These are phyloP conservation scores for Lepidocolaptes lacrymiger DNA, from an alignment of 2,797 vertebrate species.

Conservation along the genomic window DNA sequence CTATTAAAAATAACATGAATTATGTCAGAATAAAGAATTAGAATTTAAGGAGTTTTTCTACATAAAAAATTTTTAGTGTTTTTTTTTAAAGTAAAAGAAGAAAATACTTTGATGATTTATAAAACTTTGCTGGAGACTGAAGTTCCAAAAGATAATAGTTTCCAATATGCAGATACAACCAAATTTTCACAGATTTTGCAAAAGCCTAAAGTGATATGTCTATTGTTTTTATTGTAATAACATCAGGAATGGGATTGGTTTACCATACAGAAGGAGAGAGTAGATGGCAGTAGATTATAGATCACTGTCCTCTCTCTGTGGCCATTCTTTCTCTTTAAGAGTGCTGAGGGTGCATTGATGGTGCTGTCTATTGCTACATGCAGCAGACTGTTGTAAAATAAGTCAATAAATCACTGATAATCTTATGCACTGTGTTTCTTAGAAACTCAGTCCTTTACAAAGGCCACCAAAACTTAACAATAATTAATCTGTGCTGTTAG, in stretches of 20 bases:
- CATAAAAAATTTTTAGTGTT: neutral
- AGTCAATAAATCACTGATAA: neutral
- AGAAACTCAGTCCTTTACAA: neutral
- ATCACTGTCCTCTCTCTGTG: neutral
- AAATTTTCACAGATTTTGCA: neutral
- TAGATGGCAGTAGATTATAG: neutral
- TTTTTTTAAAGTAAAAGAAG: neutral
- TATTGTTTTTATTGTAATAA: neutral
- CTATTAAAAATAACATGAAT: neutral
- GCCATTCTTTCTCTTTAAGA: neutral
- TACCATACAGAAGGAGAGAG: neutral
- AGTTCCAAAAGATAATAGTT: neutral
- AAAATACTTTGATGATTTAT: neutral
- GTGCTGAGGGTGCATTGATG: neutral
- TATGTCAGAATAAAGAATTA: neutral
- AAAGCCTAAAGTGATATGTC: neutral
- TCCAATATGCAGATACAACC: neutral
- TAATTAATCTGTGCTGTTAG: neutral
- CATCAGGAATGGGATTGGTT: neutral
- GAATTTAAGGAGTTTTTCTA: neutral
- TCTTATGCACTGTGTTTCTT: neutral
- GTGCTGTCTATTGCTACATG: neutral
- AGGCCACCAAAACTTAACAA: neutral
- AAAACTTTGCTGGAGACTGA: neutral
- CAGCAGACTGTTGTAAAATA: neutral